phyloP scores from a whole-genome alignment of 1,140 invertebrate species.

The Acyrthosiphon pisum region DNA sequence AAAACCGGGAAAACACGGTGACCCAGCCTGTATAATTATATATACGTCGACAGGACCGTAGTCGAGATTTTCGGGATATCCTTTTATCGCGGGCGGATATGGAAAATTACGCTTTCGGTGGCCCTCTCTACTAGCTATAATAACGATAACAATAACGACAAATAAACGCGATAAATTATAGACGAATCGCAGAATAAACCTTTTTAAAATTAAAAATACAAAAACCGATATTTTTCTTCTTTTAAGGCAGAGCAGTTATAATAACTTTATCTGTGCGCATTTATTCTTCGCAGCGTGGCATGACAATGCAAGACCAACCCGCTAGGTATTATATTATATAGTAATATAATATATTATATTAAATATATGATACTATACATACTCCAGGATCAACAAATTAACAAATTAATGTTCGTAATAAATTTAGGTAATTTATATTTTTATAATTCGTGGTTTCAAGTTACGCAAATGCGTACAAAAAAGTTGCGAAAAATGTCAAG shows the following conservation, averaged over 20 bases:
- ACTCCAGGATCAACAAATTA: too few relatives aligned
- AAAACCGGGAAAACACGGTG: background rate
- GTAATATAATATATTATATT: too few relatives aligned
- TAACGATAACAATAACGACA: background rate
- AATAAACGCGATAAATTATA: background rate
- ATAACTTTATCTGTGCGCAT: background rate
- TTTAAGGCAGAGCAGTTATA: background rate
- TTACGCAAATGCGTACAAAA: background rate
- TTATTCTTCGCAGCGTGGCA: background rate
- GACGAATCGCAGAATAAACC: background rate
- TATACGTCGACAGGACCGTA: background rate
- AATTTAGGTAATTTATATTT: background rate
- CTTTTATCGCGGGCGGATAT: background rate
- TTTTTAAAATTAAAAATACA: background rate
- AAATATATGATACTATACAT: too few relatives aligned
- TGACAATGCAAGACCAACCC: too few relatives aligned
- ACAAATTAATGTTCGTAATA: too few relatives aligned
- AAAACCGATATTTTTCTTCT: background rate
- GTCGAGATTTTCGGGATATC: background rate
- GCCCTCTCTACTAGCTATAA: background rate
- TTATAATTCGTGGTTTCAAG: too few relatives aligned
- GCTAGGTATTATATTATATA: too few relatives aligned
- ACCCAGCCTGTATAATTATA: background rate
- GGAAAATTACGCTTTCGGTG: background rate
- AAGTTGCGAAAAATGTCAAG: background rate